Evolutionary conservation across 2,113 vertebrate genomes (phyloP), one percentile per base, ranked within the genome.

Genomic region (Lipophrys pholis): DNA sequence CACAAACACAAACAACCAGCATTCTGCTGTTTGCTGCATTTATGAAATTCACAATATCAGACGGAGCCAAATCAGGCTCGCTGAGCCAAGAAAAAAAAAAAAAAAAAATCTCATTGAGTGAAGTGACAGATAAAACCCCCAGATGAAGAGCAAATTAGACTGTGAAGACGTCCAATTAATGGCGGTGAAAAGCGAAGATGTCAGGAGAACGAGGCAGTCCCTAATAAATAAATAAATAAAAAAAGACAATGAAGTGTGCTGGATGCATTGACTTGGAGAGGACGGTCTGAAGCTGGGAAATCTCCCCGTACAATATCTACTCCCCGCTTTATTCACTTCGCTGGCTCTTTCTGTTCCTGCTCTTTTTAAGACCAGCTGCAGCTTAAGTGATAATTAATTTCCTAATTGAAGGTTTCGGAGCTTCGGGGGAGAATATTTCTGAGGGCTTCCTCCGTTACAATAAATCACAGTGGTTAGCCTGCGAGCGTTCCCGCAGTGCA

Each of bases 341-440:
- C 11, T 17, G 45, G 50, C 15, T 80, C 57, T 63, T 50, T 76
- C 43, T 68, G 51, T 67, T 35, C n/a, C 3, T 30, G 52, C 61
- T 68, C 30, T 50, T 75, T 78, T 87, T 71, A 12, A 75, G 74
- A 11, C 72, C 74, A 51, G 57, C 73, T 84, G 70, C 55, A 71
- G 69, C 11, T 8, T 52, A 81, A 85, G 76, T 66, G 73, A 70
- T 82, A 69, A 86, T 89, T 89, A 80, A 85, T 85, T 84, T 71
- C 43, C 63, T 84, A 85, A 87, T 80, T 82, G 68, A 88, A 83
- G 73, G 75, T 82, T 87, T 80, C 49, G 54, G 42, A 59, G 68
- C 80, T 70, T 80, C n/a, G 57, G 63, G 76, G 71, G 15, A 69
- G 71, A 71, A 62, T 51, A 55, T 73, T 81, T 70, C 61, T 73